phyloP scores from a whole-genome alignment of 2,113 vertebrate species.

The Panurus biarmicus region DNA sequence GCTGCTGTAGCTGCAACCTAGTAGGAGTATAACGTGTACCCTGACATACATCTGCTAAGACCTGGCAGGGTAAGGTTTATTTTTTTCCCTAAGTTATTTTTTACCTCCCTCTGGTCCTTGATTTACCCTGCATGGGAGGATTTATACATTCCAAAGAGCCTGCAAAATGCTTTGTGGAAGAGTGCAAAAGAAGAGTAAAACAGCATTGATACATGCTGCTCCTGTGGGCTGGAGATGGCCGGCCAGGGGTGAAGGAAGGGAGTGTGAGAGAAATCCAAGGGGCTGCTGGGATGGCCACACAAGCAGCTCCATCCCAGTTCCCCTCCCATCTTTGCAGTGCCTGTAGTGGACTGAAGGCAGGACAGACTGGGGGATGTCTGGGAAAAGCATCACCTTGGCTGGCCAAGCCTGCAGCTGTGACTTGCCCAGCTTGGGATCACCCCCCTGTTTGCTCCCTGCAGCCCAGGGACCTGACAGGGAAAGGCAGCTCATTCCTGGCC shows the following conservation, averaged over 20 bases:
- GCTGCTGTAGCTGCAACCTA: background rate
- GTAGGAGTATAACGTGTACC: background rate
- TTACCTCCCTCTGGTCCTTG: conserved; percentile 1
- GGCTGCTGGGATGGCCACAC: background rate
- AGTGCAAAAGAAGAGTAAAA: background rate
- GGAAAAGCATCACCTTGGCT: background rate
- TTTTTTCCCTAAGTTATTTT: conserved; percentile 23
- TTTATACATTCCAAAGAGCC: background rate
- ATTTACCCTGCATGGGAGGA: background rate
- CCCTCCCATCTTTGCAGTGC: background rate
- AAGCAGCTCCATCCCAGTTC: background rate
- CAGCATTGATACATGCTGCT: background rate
- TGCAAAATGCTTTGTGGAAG: background rate
- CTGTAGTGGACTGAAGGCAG: background rate
- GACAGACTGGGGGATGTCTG: background rate
- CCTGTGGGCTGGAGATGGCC: rapidly evolving
- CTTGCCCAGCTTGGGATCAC: background rate
- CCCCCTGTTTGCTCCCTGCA: rapidly evolving
- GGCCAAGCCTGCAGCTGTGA: background rate
- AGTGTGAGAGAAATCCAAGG: background rate
- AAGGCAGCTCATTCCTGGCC: background rate
- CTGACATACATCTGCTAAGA: background rate
- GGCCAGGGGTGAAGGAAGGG: background rate
- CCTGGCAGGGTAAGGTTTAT: background rate
- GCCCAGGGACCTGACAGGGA: background rate